A percentile compares a stretch with the other conserved stretches of the same genome.
Evolutionary conservation across 2,113 vertebrate species (phyloP).

Genomic region (Anthoscopus minutus): DNA sequence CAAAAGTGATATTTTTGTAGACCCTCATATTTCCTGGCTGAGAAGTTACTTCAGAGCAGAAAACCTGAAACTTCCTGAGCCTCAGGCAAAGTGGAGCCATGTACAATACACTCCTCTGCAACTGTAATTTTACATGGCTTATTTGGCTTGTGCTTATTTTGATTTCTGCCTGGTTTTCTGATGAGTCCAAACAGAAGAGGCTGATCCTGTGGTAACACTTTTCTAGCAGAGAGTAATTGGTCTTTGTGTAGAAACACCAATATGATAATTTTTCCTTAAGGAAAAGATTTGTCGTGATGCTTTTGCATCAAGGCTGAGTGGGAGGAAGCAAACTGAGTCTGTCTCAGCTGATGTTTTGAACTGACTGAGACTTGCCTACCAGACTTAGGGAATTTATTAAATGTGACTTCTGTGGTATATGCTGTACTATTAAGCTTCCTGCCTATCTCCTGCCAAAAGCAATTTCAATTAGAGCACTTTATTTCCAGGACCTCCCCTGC

Average conservation of each 20-base stretch:
- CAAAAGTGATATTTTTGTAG: neutral
- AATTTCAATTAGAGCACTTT: neutral
- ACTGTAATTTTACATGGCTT: neutral
- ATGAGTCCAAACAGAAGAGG: neutral
- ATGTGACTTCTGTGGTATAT: constrained; percentile 6
- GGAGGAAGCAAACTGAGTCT: neutral
- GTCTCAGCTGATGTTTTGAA: neutral
- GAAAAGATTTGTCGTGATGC: neutral
- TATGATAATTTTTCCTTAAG: neutral
- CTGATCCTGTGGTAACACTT: neutral
- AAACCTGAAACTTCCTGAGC: neutral
- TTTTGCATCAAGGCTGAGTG: neutral
- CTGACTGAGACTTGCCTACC: neutral
- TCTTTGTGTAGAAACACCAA: neutral
- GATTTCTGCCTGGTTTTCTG: neutral
- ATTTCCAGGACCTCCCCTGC: neutral
- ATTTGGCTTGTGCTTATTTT: neutral
- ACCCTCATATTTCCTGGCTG: neutral
- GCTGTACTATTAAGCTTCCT: neutral
- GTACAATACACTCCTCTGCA: neutral
- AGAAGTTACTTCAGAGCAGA: neutral
- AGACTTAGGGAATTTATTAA: constrained; percentile 14
- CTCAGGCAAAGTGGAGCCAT: neutral
- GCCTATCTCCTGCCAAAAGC: neutral
- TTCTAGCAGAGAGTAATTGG: neutral